A percentile compares a stretch with the other conserved stretches of the same genome.
Conservation (phyloP, 2,888 invertebrate genomes). For the Galerucella nymphaeae region DNA sequence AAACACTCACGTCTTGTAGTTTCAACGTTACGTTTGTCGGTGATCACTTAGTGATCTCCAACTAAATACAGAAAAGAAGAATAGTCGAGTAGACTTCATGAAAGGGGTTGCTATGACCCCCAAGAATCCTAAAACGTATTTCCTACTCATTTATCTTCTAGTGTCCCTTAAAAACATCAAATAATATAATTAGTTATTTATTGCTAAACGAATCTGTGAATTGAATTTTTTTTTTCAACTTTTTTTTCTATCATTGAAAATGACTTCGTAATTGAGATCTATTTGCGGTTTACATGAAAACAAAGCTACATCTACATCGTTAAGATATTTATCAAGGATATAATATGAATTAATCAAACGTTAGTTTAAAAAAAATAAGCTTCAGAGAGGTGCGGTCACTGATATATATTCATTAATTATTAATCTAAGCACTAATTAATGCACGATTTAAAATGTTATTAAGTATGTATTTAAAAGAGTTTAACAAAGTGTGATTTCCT, state of each 20-base stretch:
- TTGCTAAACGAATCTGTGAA: neutral
- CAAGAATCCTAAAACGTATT: too few relatives aligned
- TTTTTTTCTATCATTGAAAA: slow-evolving; percentile 7
- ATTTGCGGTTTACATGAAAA: slow-evolving; percentile 12
- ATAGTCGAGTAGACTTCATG: too few relatives aligned
- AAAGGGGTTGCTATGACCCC: too few relatives aligned
- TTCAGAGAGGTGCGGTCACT: neutral
- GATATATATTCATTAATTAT: neutral
- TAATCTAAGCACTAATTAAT: neutral
- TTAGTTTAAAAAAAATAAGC: neutral
- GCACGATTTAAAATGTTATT: neutral
- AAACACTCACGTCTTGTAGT: too few relatives aligned
- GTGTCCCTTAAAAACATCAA: neutral
- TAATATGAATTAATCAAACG: neutral
- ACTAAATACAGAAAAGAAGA: too few relatives aligned
- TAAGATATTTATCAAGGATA: slow-evolving; percentile 12
- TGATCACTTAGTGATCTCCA: too few relatives aligned
- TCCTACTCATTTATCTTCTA: neutral
- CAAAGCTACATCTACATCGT: slow-evolving; percentile 8
- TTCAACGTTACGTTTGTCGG: too few relatives aligned
- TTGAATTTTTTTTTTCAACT: neutral
- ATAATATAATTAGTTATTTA: neutral
- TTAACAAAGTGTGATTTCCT: too few relatives aligned
- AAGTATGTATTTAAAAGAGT: too few relatives aligned
- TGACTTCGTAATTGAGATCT: slow-evolving; percentile 6